Evolutionary conservation across 2,113 vertebrate genomes (phyloP).

Genomic region (Silurus meridionalis): DNA sequence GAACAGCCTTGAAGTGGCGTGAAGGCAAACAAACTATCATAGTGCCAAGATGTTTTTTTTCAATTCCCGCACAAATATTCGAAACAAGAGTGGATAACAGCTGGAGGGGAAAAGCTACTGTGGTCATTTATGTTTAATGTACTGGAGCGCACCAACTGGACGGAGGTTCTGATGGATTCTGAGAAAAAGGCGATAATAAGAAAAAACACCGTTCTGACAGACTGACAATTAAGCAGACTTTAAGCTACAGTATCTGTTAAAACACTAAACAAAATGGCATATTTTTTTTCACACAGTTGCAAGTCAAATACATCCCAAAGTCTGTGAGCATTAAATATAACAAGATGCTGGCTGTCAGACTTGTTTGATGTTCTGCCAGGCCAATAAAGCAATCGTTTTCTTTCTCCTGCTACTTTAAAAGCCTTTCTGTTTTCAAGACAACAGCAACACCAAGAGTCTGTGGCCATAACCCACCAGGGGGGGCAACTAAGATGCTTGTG

Average conservation of each 20-base stretch:
- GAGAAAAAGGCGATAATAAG: slow-evolving; percentile 42
- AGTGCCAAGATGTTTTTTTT: slow-evolving; percentile 50
- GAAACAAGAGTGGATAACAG: slow-evolving; percentile 70
- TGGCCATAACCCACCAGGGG: background rate
- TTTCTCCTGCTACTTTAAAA: background rate
- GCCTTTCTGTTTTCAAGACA: background rate
- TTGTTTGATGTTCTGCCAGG: background rate
- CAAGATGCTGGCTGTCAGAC: background rate
- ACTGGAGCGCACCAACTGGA: slow-evolving; percentile 70
- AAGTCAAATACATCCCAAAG: background rate
- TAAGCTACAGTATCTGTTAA: too few species aligned
- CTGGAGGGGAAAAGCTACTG: slow-evolving; percentile 66
- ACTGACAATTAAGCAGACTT: slow-evolving; percentile 22
- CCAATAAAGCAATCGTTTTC: background rate
- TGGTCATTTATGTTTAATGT: slow-evolving; percentile 79
- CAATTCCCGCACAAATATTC: slow-evolving; percentile 63
- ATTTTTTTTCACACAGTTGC: background rate
- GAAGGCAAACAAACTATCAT: slow-evolving; percentile 32
- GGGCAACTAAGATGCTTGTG: background rate
- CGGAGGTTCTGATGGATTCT: slow-evolving; percentile 72
- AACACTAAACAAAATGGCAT: background rate
- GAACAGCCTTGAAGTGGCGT: slow-evolving; percentile 25
- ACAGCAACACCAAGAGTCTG: background rate
- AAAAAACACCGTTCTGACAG: slow-evolving; percentile 33
- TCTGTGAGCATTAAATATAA: background rate